These are phyloP conservation scores for Folsomia manolachei DNA, from an alignment of 2,888 invertebrate genomes.

Conservation along the genomic window DNA sequence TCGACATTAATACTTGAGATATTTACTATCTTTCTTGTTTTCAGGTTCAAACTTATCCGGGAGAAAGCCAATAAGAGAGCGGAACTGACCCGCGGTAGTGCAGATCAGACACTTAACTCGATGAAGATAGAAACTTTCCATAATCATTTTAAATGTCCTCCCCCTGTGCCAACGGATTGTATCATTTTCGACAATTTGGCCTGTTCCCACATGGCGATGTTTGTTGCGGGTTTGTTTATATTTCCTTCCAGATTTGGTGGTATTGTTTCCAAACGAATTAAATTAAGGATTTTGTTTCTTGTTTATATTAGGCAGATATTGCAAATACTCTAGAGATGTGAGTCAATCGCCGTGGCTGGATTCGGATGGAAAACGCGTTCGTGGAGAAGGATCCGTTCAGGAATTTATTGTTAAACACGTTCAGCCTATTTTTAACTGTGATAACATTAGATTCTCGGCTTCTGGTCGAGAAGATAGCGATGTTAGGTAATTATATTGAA, in stretches of 20 bases:
- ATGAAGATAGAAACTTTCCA: conserved; percentile 55
- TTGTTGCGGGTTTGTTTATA: conserved; percentile 60
- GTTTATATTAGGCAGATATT: conserved; percentile 78
- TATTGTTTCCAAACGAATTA: too few relatives aligned
- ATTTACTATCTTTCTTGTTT: background rate
- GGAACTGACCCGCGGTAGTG: conserved; percentile 20
- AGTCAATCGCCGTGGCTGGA: conserved; percentile 91
- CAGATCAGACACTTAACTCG: conserved; percentile 24
- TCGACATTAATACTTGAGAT: background rate
- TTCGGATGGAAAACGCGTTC: conserved; percentile 68
- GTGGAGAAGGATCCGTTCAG: conserved; percentile 83
- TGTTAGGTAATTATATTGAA: conserved; percentile 59
- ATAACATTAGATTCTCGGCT: conserved; percentile 74
- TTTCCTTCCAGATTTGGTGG: too few relatives aligned
- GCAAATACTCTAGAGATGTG: conserved; percentile 76
- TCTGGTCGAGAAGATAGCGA: conserved; percentile 97
- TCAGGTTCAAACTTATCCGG: background rate
- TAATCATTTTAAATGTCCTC: conserved; percentile 59
- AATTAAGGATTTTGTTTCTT: too few relatives aligned
- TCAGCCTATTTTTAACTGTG: conserved; percentile 61
- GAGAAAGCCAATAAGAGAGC: conserved; percentile 13
- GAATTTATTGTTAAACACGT: conserved; percentile 76
- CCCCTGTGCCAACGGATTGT: conserved; percentile 55
- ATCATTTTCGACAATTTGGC: conserved; percentile 59
- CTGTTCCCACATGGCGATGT: conserved; percentile 63